These are phyloP conservation scores for Clamator glandarius DNA, from an alignment of 2,797 vertebrate genomes.

Conservation along the genomic window DNA sequence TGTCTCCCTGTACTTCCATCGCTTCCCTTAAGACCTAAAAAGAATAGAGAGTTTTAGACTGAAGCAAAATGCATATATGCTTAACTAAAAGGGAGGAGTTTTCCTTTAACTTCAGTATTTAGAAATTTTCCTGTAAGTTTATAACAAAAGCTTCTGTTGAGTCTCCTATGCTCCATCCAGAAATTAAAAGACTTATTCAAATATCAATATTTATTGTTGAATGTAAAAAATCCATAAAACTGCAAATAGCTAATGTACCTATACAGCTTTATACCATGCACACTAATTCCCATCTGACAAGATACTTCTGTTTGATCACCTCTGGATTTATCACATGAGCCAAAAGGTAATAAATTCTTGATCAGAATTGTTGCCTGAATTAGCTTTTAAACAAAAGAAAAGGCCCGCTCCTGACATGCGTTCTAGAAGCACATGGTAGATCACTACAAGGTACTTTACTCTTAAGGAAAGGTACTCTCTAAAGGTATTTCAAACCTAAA, in stretches of 20 bases:
- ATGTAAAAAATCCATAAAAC: neutral
- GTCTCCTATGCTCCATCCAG: neutral
- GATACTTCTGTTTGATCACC: neutral
- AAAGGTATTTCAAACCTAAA: neutral
- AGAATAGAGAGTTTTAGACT: neutral
- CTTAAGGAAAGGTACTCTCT: neutral
- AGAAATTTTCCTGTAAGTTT: neutral
- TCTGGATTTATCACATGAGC: neutral
- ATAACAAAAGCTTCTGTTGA: neutral
- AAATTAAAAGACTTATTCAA: neutral
- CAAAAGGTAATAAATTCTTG: neutral
- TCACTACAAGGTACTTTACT: neutral
- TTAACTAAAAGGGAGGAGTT: neutral
- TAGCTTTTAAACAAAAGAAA: neutral
- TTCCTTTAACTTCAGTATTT: neutral
- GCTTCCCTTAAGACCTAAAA: conserved; percentile 84
- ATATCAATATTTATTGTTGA: neutral
- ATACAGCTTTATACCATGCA: neutral
- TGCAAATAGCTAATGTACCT: neutral
- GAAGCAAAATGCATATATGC: neutral
- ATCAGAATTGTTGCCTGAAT: neutral
- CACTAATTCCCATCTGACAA: neutral
- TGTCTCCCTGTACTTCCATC: conserved; percentile 85
- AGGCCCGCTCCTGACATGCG: neutral
- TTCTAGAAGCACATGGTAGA: neutral